Conservation (phyloP, 2,888 invertebrate species). For the Lithophane socia region DNA sequence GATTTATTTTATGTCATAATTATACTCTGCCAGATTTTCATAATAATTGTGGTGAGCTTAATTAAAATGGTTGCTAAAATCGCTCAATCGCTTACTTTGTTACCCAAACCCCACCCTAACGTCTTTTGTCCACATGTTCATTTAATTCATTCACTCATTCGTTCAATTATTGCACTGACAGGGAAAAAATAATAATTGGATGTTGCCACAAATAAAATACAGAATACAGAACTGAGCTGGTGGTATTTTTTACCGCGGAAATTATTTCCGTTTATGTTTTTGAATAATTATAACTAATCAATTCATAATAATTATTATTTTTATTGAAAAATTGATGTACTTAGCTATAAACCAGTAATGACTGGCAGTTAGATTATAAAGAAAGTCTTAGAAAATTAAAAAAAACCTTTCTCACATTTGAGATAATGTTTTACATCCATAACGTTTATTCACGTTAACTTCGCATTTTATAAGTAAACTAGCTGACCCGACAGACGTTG, state of each 20-base stretch:
- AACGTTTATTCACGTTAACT: background rate
- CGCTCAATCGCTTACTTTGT: background rate
- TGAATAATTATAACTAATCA: fast-evolving
- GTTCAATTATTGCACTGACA: slow-evolving; percentile 60
- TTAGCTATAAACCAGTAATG: too few relatives aligned
- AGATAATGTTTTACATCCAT: background rate
- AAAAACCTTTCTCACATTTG: background rate
- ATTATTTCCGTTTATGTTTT: background rate
- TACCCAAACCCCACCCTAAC: background rate
- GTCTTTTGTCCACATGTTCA: slow-evolving; percentile 38
- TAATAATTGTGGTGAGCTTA: background rate
- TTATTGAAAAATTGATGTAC: too few relatives aligned
- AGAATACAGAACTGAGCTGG: background rate
- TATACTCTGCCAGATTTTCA: background rate
- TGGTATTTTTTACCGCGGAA: background rate
- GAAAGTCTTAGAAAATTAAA: background rate
- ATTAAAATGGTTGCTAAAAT: background rate
- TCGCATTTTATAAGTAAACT: too few relatives aligned
- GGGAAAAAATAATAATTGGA: slow-evolving; percentile 39
- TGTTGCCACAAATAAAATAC: slow-evolving; percentile 37
- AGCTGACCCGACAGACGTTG: too few relatives aligned
- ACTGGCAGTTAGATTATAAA: background rate
- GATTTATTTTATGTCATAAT: background rate
- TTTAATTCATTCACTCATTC: slow-evolving; percentile 57
- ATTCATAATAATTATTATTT: background rate